A percentile compares a stretch with the other conserved stretches of the same genome.
Conservation (phyloP, 2,888 invertebrate species). For the Platypus cylindrus region DNA sequence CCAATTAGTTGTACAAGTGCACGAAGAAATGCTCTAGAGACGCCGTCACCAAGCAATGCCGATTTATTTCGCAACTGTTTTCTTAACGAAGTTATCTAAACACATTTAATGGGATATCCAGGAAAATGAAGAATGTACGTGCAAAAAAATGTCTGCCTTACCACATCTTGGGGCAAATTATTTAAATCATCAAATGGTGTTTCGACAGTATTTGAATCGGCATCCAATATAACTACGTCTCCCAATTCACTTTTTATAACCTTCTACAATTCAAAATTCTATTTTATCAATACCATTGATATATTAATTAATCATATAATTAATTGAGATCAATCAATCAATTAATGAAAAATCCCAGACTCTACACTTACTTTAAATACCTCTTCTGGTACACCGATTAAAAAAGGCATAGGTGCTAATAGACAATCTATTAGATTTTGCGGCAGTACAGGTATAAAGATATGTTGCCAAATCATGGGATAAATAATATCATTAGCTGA, state of each 20-base stretch:
- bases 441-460: conserved; percentile 92
- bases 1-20: conserved; percentile 90
- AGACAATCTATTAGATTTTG: conserved; percentile 79
- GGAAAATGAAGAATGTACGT: background rate
- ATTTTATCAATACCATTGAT: background rate
- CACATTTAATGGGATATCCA: background rate
- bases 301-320: background rate
- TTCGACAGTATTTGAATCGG: conserved; percentile 76
- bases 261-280: conserved; percentile 39
- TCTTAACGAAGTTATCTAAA: conserved; percentile 58
- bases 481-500: conserved; percentile 90
- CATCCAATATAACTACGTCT: conserved; percentile 88
- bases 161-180: conserved; percentile 80
- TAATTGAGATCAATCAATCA: background rate
- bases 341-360: background rate
- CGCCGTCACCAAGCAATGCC: conserved; percentile 75
- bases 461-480: conserved; percentile 98
- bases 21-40: conserved; percentile 82
- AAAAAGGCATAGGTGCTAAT: conserved; percentile 93
- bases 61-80: conserved; percentile 64
- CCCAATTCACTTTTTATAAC: conserved; percentile 75
- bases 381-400: conserved; percentile 85
- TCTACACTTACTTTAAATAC: conserved; percentile 55
- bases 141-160: conserved; percentile 33
- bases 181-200: conserved; percentile 86